A percentile compares a stretch with the other conserved stretches of the same genome.
These are phyloP conservation scores for Aspiorhynchus laticeps DNA, from an alignment of 2,113 vertebrate genomes.

Conservation along the genomic window DNA sequence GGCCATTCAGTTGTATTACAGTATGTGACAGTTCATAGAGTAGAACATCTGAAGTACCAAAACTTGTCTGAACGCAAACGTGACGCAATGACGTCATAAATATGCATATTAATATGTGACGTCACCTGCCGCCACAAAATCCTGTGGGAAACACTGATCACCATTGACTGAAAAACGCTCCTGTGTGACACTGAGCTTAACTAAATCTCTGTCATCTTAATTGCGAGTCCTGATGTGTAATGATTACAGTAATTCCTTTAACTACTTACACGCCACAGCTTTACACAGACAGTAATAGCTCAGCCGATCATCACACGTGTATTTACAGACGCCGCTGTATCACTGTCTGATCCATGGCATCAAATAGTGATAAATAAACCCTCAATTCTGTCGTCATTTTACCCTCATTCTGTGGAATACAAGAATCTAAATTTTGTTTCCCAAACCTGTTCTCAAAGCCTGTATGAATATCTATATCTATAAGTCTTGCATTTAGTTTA, in stretches of 20 bases:
- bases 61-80: too few relatives aligned
- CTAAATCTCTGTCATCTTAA: constrained; percentile 2
- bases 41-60: too few relatives aligned
- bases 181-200: not conserved
- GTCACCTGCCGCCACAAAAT: too few relatives aligned
- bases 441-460: not conserved
- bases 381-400: not conserved
- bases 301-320: not conserved
- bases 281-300: constrained; percentile 62
- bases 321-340: constrained; percentile 8
- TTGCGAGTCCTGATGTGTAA: constrained; percentile 2
- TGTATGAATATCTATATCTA: not conserved
- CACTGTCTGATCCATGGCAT: not conserved
- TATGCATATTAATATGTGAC: too few relatives aligned
- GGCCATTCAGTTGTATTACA: too few relatives aligned
- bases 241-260: constrained; percentile 50
- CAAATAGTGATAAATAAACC: not conserved
- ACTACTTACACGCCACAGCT: constrained; percentile 67
- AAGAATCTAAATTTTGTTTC: not conserved
- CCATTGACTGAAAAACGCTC: not conserved
- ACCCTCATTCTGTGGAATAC: not conserved
- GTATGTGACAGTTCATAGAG: too few relatives aligned
- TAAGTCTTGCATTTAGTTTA: too few relatives aligned
- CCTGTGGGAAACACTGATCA: too few relatives aligned
- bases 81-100: too few relatives aligned